Evolutionary conservation across 2,797 vertebrate genomes (phyloP), one percentile per base, ranked within the genome.

Genomic region (Phaenicophaeus curvirostris): DNA sequence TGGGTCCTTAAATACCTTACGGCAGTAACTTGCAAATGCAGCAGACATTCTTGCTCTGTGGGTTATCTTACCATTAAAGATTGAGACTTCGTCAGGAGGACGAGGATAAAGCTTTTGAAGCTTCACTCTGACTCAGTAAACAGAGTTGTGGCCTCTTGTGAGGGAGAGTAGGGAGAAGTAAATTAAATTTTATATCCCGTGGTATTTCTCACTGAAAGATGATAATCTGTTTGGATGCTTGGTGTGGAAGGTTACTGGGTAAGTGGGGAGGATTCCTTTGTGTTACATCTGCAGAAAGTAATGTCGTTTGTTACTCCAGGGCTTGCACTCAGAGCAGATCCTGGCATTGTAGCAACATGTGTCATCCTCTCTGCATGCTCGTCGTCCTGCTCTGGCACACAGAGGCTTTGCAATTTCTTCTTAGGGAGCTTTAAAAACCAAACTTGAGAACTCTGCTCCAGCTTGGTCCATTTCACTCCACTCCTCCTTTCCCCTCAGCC

Each of bases 281-380:
- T 87, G 73, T 76, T 88, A 58, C 42, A 48, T 73, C 31, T 89
- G 39, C 81, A 91, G 75, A 83, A 90, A 81, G 62, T 53, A 21
- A 53, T 5, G 19, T 30, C 24, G 4, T 76, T 95, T 44, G 21
- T 87, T 84, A 35, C 66, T 63, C 59, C 9, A 57, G 59, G 66
- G 55, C 67, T 86, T 69, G 91, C 66, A 59, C 51, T 31, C 53
- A 46, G 62, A 23, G 77, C 25, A 44, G 69, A 42, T n/a, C 4
- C 3, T 25, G 66, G 58, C 51, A 15, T 58, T 57, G 65, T 4
- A 62, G 84, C 61, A 28, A 18, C 13, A 2, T 37, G 46, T 87
- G 67, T 86, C 46, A 31, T 27, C 76, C 30, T 80, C 44, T 21
- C 51, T 54, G 80, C 2, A 1, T 46, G 57, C 68, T 77, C 27